A percentile compares a stretch with the other conserved stretches of the same genome.
Conservation (phyloP, 2,113 vertebrate genomes). For the Bos indicus region DNA sequence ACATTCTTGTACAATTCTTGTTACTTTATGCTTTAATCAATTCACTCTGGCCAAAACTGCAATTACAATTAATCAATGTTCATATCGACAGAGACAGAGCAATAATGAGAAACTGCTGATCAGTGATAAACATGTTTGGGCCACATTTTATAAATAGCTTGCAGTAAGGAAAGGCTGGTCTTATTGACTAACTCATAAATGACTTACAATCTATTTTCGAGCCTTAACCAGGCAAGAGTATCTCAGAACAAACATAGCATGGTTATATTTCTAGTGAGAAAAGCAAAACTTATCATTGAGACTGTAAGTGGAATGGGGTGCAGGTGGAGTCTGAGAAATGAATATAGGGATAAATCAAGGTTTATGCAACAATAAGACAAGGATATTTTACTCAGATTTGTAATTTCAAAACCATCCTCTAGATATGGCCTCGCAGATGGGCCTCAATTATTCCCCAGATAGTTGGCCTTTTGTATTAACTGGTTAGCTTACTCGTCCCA, state of each 20-base stretch:
- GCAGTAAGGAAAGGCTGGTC: slow-evolving; percentile 35
- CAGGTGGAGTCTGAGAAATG: accelerated
- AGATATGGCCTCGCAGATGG: not conserved
- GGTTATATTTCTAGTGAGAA: not conserved
- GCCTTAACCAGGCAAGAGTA: not conserved
- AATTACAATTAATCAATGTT: slow-evolving; percentile 86
- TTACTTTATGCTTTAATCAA: slow-evolving; percentile 92
- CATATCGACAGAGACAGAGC: slow-evolving; percentile 82
- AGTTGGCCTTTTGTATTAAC: not conserved
- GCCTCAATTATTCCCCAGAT: not conserved
- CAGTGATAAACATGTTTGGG: slow-evolving; percentile 82
- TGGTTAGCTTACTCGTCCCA: not conserved
- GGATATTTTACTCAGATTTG: not conserved
- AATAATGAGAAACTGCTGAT: slow-evolving; percentile 89
- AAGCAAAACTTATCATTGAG: not conserved
- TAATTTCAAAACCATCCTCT: not conserved
- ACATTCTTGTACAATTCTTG: slow-evolving; percentile 87
- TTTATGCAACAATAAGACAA: not conserved
- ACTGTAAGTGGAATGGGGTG: not conserved
- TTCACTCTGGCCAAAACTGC: slow-evolving; percentile 88
- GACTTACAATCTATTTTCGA: slow-evolving; percentile 58
- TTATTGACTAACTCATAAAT: slow-evolving; percentile 60
- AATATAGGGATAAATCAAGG: not conserved
- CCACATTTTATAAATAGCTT: slow-evolving; percentile 65
- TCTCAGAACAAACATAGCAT: not conserved